Conservation (phyloP, 2,113 vertebrate genomes). For the Sinocyclocheilus grahami region DNA sequence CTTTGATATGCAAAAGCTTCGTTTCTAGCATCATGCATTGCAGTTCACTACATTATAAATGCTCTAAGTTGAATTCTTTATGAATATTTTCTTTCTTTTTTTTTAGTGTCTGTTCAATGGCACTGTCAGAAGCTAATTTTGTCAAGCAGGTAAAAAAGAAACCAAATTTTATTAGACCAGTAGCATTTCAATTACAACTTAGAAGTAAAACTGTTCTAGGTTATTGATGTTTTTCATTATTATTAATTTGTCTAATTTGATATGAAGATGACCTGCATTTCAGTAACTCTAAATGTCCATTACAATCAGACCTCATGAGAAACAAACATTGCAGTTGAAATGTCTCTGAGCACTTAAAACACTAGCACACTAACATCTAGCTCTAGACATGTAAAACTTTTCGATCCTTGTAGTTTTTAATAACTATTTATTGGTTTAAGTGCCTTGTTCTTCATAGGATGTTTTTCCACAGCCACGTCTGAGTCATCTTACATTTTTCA, state of each 20-base stretch:
- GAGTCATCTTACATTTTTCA: not conserved
- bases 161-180: not conserved
- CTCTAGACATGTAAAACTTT: not conserved
- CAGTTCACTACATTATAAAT: constrained; percentile 36
- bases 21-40: constrained; percentile 7
- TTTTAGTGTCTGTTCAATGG: constrained; percentile 10
- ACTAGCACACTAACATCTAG: not conserved
- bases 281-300: not conserved
- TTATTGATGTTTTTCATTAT: not conserved
- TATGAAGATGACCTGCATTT: not conserved
- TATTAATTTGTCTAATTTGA: not conserved
- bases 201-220: not conserved
- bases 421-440: constrained; percentile 40
- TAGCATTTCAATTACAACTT: not conserved
- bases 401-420: constrained; percentile 2
- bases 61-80: constrained; percentile 9
- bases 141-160: not conserved
- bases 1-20: constrained; percentile 29
- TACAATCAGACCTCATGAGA: constrained; percentile 11
- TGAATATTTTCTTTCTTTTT: not conserved
- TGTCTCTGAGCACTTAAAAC: not conserved
- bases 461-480: not conserved
- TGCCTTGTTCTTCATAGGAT: not conserved
- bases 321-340: not conserved
- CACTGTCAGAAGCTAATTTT: constrained; percentile 10